Base-by-base conservation (phyloP, 2,113 vertebrate species). In the Syngnathus floridae region DNA sequence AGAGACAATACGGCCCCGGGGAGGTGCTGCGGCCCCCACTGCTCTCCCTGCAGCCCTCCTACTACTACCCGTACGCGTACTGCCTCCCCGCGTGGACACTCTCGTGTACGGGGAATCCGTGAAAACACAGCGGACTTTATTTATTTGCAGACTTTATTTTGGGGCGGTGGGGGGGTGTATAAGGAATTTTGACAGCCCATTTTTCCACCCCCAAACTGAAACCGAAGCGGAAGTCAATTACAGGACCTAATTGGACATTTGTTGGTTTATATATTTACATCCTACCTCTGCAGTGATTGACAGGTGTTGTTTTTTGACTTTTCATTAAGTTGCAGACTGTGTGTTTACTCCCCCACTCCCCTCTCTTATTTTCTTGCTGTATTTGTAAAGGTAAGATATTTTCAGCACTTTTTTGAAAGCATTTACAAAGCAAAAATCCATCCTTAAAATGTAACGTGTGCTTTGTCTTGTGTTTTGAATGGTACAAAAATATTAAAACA, bases 51-150 rank as follows among this genome's bases (percentile, higher is more conserved):
- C 96, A 94, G 80, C 93, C 90, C 0, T 92, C 93, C 51, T 99
- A 96, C 87, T 99, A 97, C 65, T 98, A 96, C 57, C 96, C 96
- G 0, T 97, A 98, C 82, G 89, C 91, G 0, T 99, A 98, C 91
- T 99, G 96, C 88, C 91, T 98, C 68, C 96, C 96, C 0, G 94
- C 93, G 52, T 99, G 96, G 96, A 94, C 95, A 41, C 91, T 98
- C 22, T 95, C 96, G 16, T 95, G 94, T 40, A 83, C 95, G 35
- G 91, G 88, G 58, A 90, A 90, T 41, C 91, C 89, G 83, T 91
- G 87, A 64, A 52, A 35, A 40, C 31, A 40, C n/a, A 9, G 36
- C 1, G 16, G 35, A 64, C 48, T 51, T 17, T 51, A 64, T 51
- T 64, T 51, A 64, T 64, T 49, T 56, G 13, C n/a, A 12, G 54